phyloP scores from a whole-genome alignment of 1,140 invertebrate species.

The Pentalonia nigronervosa region DNA sequence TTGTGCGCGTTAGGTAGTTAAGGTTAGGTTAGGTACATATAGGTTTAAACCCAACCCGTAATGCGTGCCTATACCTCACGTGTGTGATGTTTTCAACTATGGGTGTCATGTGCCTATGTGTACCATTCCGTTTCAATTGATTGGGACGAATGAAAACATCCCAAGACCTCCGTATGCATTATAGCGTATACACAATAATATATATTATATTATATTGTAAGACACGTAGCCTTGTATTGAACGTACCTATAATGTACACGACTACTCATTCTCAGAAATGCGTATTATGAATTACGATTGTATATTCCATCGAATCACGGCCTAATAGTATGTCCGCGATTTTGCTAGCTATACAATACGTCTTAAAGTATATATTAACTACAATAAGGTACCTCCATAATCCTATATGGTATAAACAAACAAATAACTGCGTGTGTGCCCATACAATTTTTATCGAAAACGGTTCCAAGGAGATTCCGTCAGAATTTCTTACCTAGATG shows the following conservation, averaged over 20 bases:
- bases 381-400: no score
- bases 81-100: not conserved
- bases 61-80: not conserved
- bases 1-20: no score
- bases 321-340: not conserved
- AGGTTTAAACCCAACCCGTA: not conserved
- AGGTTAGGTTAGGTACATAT: not conserved
- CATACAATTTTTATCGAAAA: no score
- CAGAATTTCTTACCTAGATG: no score
- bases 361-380: no score
- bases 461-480: no score
- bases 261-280: not conserved
- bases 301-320: not conserved
- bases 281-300: not conserved
- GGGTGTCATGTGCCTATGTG: not conserved
- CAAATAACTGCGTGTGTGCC: no score
- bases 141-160: not conserved
- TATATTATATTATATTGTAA: no score
- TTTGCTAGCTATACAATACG: not conserved
- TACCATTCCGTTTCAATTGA: not conserved
- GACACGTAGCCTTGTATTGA: not conserved
- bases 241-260: not conserved
- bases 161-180: not conserved
- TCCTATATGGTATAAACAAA: no score
- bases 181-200: not conserved